A percentile compares a stretch with the other conserved stretches of the same genome.
These are phyloP conservation scores for Porites australiensis DNA, from an alignment of 64 coral and sea anemone species.

Conservation along the genomic window DNA sequence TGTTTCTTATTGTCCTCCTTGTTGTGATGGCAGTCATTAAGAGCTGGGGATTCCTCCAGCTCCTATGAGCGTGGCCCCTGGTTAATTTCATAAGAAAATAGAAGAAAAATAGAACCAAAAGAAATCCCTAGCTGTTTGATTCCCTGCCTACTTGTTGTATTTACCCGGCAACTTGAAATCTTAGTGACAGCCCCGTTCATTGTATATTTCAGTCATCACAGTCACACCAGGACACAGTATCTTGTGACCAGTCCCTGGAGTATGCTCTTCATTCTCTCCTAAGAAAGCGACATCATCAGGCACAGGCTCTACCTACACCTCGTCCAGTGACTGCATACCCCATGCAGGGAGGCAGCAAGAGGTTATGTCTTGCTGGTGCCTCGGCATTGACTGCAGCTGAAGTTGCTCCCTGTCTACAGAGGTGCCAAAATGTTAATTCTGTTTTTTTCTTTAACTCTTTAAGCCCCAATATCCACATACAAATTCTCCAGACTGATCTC, in stretches of 20 bases:
- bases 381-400: constrained; percentile 62
- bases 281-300: constrained; percentile 78
- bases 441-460: no score
- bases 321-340: constrained; percentile 83
- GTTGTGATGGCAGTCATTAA: no score
- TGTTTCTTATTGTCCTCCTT: no score
- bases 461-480: not conserved
- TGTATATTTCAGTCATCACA: constrained; percentile 26
- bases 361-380: constrained; percentile 83
- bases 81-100: no score
- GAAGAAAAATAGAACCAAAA: no score
- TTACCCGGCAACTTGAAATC: no score
- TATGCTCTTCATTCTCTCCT: constrained; percentile 84
- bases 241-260: constrained; percentile 54
- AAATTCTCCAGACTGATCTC: no score
- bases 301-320: constrained; percentile 64
- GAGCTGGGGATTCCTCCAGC: no score
- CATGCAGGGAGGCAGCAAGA: constrained; percentile 69
- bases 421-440: constrained; percentile 3
- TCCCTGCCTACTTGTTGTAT: no score
- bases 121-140: no score
- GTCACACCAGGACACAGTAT: constrained; percentile 30
- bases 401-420: constrained; percentile 61
- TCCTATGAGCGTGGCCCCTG: no score
- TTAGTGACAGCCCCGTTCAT: no score